Conservation (phyloP, 2,888 invertebrate genomes). For the Argyresthia goedartella region DNA sequence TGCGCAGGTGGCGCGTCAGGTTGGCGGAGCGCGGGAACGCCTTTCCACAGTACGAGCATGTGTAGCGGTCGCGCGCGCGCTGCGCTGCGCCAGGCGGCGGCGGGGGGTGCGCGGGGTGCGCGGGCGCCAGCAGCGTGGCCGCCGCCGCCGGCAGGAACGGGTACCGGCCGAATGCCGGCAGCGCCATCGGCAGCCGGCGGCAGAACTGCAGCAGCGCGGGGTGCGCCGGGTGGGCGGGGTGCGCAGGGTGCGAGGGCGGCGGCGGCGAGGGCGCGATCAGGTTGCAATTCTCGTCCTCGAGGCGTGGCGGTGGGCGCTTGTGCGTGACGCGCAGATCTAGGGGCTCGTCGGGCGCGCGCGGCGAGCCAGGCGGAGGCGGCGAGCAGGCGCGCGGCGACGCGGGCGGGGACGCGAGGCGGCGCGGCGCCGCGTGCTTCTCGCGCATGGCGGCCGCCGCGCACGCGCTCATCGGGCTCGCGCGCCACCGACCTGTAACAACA, state of each 20-base stretch:
- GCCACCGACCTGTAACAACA: constrained; percentile 62
- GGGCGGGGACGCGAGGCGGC: constrained; percentile 79
- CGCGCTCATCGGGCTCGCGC: constrained; percentile 79
- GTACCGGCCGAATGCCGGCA: constrained; percentile 61
- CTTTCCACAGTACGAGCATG: constrained; percentile 98
- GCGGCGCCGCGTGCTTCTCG: constrained; percentile 93
- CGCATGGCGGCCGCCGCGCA: constrained; percentile 80
- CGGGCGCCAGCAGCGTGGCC: constrained; percentile 55
- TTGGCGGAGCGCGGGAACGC: constrained; percentile 98
- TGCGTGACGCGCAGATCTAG: constrained; percentile 89
- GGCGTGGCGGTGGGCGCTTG: constrained; percentile 78
- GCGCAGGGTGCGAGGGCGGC: constrained; percentile 66
- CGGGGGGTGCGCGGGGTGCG: constrained; percentile 48
- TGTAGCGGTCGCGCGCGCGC: constrained; percentile 89
- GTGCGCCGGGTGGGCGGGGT: constrained; percentile 74
- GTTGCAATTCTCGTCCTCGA: constrained; percentile 91
- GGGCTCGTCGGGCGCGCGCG: constrained; percentile 83
- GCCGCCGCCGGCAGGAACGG: constrained; percentile 63
- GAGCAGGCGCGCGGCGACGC: constrained; percentile 59
- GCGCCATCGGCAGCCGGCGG: constrained; percentile 52
- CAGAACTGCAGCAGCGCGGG: constrained; percentile 61
- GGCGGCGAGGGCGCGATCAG: constrained; percentile 75
- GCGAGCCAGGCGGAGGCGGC: constrained; percentile 66
- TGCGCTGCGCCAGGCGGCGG: constrained; percentile 62
- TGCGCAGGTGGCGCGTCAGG: constrained; percentile 94